Base-by-base conservation (phyloP, 92 coral and sea anemone species). In the Galaxea fascicularis region DNA sequence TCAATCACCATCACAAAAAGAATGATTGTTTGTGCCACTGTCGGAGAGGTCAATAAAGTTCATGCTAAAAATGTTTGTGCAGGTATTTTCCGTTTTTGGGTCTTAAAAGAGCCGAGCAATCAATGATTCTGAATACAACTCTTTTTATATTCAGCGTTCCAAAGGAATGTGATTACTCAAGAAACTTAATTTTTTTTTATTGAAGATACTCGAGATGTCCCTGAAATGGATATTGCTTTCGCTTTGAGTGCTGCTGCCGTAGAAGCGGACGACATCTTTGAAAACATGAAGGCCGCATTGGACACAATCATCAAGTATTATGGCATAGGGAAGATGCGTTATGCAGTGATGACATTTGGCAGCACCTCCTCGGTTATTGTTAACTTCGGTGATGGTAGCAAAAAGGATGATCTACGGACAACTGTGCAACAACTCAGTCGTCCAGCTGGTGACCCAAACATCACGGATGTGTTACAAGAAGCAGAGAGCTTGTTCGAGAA, bases 161-260 rank as follows among this genome's bases (percentile, higher is more conserved):
- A n/a, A n/a, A n/a, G n/a, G n/a, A n/a, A n/a, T n/a, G 41, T 35
- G 41, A 2, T 35, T 35, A 2, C 41, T 35, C 41, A 35, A 35
- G 41, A 35, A 35, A 35, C 2, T 6, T 13, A 8, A 7, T 22
- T 12, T 27, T 44, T 45, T 13, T 51, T 68, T 29, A 1, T 22
- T 63, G 14, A 62, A 89, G 92, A 82, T 46, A 82, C 77, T 22
- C 89, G 85, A 62, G 85, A 86, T 16, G 82, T 83, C 60, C 79
- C 90, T 3, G 82, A 76, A 14, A 76, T 91, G 8, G 97, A 93
- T 74, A 74, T 93, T 27, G 95, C 77, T 0, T 91, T 93, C 52
- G 97, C 97, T 10, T 44, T 93, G 47, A 93, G 97, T 71, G 97
- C 97, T n/a, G 87, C 97, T 12, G 93, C 94, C 17, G 91, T 65